phyloP scores from a whole-genome alignment of 2,888 invertebrate species.

The Artemia sp. region DNA sequence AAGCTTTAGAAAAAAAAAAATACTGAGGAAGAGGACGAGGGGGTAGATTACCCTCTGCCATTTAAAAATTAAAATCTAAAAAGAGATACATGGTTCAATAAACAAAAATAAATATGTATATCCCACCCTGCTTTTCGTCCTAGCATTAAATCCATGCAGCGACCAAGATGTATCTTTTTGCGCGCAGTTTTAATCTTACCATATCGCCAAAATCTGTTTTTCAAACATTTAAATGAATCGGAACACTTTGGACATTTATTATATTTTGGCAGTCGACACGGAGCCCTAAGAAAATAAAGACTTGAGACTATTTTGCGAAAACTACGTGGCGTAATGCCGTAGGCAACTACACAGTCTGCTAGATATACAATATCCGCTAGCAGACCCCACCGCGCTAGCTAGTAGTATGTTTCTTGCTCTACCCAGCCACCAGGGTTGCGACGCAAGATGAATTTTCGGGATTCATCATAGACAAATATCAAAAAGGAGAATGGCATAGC shows the following conservation, averaged over 20 bases:
- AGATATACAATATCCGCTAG: slow-evolving; percentile 1
- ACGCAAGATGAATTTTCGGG: slow-evolving; percentile 88
- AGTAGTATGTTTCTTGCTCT: slow-evolving; percentile 52
- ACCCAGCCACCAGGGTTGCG: slow-evolving; percentile 97
- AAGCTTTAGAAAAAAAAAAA: too few species aligned
- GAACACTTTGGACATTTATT: background rate
- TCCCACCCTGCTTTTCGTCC: slow-evolving; percentile 2
- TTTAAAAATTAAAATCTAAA: too few species aligned
- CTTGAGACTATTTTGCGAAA: too few species aligned
- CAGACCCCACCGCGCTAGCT: slow-evolving; percentile 16
- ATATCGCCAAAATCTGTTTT: background rate
- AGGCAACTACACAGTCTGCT: slow-evolving; percentile 14
- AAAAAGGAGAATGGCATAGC: slow-evolving; percentile 93
- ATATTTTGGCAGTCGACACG: background rate
- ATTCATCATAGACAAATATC: slow-evolving; percentile 98
- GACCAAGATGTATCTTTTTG: slow-evolving; percentile 1
- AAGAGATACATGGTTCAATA: too few species aligned
- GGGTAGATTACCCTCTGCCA: too few species aligned
- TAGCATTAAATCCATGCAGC: slow-evolving; percentile 3
- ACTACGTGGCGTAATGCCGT: background rate
- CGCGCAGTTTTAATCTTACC: background rate
- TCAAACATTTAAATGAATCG: background rate
- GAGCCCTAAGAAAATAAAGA: background rate
- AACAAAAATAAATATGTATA: background rate
- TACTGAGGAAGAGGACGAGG: too few species aligned